Conservation (phyloP, 2,888 invertebrate genomes). For the Calliopum simillimum region DNA sequence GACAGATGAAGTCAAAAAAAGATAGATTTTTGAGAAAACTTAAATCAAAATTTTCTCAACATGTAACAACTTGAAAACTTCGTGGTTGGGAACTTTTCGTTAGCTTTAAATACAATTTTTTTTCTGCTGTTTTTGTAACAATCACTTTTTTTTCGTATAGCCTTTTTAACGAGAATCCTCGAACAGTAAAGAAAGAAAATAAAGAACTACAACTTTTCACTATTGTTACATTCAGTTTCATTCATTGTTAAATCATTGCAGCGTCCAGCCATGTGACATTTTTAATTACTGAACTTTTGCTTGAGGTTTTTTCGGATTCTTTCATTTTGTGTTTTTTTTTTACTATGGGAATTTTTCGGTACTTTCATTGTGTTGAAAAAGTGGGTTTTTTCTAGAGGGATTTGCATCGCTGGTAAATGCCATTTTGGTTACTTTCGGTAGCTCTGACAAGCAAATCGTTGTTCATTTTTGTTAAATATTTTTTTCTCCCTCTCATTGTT, state of each 20-base stretch:
- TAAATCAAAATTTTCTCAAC: too few species aligned
- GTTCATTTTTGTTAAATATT: background rate
- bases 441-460: slow-evolving; percentile 21
- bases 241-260: slow-evolving; percentile 36
- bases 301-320: slow-evolving; percentile 43
- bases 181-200: too few species aligned
- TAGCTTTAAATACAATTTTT: background rate
- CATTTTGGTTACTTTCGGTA: slow-evolving; percentile 6
- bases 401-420: background rate
- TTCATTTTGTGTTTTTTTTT: background rate
- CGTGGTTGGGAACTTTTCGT: slow-evolving; percentile 18
- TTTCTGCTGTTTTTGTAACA: slow-evolving; percentile 3
- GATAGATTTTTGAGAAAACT: too few species aligned
- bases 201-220: slow-evolving; percentile 17
- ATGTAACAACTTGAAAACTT: slow-evolving; percentile 17
- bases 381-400: too few species aligned
- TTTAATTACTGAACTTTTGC: slow-evolving; percentile 53
- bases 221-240: slow-evolving; percentile 34
- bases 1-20: too few species aligned
- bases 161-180: background rate
- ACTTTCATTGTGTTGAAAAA: slow-evolving; percentile 18
- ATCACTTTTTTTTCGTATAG: slow-evolving; percentile 6
- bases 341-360: background rate
- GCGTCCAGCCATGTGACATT: slow-evolving; percentile 41
- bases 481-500: background rate